phyloP scores from a whole-genome alignment of 2,888 invertebrate genomes.

The Sesamia inferens region DNA sequence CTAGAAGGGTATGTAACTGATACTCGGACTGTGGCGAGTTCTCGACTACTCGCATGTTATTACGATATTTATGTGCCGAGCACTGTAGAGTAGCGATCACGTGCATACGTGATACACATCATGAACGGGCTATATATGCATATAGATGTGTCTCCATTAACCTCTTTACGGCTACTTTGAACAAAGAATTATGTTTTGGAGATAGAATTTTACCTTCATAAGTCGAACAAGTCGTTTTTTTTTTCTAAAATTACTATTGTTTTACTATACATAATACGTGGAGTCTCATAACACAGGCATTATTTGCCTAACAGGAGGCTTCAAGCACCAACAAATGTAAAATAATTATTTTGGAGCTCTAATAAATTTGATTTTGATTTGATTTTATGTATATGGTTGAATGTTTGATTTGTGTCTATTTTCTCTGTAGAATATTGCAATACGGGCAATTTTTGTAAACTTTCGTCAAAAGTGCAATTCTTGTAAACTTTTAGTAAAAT shows the following conservation, averaged over 20 bases:
- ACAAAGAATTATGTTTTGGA: conserved; percentile 40
- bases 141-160: conserved; percentile 57
- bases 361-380: too few species aligned
- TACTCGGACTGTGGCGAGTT: conserved; percentile 46
- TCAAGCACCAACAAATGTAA: too few species aligned
- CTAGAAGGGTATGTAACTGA: conserved; percentile 52
- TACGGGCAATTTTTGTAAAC: conserved; percentile 13
- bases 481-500: conserved; percentile 5
- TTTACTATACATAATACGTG: too few species aligned
- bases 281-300: too few species aligned
- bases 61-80: conserved; percentile 60
- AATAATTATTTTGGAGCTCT: too few species aligned
- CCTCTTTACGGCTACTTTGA: conserved; percentile 53
- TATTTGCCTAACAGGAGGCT: too few species aligned
- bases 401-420: neutral
- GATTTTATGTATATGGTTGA: too few species aligned
- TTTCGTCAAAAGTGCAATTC: neutral
- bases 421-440: neutral
- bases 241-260: neutral
- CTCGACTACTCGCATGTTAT: conserved; percentile 51
- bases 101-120: conserved; percentile 64
- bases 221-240: neutral
- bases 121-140: conserved; percentile 60
- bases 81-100: conserved; percentile 51
- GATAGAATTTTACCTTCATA: conserved; percentile 29